phyloP scores from a whole-genome alignment of 2,113 vertebrate species.

The Centropus bengalensis region DNA sequence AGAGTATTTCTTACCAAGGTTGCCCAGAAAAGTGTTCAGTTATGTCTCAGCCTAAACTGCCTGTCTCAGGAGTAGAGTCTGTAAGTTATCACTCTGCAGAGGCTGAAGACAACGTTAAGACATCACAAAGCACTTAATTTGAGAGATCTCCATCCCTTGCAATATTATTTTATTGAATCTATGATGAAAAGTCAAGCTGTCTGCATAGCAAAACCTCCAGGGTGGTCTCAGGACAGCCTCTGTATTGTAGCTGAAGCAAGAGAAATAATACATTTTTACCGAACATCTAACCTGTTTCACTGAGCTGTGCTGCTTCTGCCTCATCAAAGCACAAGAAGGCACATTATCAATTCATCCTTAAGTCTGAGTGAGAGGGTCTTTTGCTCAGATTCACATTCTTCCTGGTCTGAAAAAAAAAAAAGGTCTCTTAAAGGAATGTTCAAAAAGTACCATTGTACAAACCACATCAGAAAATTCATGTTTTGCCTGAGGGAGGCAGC shows the following conservation, averaged over 20 bases:
- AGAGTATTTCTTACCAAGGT: neutral
- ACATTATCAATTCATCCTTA: too few species aligned
- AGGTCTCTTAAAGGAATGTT: neutral
- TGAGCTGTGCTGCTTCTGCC: too few species aligned
- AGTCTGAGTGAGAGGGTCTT: too few species aligned
- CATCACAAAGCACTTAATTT: neutral
- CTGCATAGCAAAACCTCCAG: neutral
- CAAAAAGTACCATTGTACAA: neutral
- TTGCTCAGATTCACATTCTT: too few species aligned
- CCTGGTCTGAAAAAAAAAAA: neutral
- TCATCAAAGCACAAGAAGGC: too few species aligned
- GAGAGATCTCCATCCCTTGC: neutral
- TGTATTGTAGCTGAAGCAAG: neutral
- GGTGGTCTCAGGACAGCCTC: neutral
- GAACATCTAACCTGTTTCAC: too few species aligned
- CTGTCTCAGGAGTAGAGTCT: neutral
- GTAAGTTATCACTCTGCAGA: neutral
- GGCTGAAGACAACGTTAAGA: constrained; percentile 3
- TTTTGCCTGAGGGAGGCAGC: neutral
- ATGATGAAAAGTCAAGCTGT: neutral
- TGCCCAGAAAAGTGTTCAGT: constrained; percentile 18
- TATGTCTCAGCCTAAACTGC: neutral
- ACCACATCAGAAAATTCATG: neutral
- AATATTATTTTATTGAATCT: neutral
- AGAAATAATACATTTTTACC: too few species aligned